These are phyloP conservation scores for Meta bourneti DNA, from an alignment of 2,888 invertebrate species.

Conservation along the genomic window DNA sequence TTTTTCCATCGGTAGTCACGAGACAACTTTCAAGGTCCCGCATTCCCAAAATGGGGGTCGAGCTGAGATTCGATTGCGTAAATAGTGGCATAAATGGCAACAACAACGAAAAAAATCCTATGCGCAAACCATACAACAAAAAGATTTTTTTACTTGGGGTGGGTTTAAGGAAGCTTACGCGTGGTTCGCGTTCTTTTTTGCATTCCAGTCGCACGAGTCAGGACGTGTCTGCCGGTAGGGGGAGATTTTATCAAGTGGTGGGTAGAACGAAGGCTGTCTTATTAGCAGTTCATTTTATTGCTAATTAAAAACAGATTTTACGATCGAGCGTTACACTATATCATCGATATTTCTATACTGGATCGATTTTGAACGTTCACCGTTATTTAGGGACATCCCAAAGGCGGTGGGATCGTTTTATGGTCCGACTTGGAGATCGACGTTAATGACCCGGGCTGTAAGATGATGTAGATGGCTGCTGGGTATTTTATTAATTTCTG, in stretches of 20 bases:
- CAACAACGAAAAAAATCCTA: not conserved
- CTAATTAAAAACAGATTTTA: not conserved
- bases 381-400: too few relatives aligned
- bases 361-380: not conserved
- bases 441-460: not conserved
- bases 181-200: not conserved
- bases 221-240: not conserved
- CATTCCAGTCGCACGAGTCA: not conserved
- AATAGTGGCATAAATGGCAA: not conserved
- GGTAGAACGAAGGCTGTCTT: not conserved
- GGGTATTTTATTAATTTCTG: not conserved
- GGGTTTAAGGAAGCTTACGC: not conserved
- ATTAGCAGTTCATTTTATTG: not conserved
- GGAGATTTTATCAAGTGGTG: too few relatives aligned
- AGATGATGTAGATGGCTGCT: not conserved
- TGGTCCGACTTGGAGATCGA: not conserved
- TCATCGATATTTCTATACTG: not conserved
- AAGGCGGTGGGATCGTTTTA: not conserved
- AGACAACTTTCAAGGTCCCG: conserved; percentile 31
- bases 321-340: not conserved
- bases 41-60: too few relatives aligned
- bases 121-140: not conserved
- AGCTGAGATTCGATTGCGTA: not conserved
- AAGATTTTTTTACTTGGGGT: not conserved
- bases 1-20: conserved; percentile 17